Conservation (phyloP, 2,113 vertebrate genomes). For the Cryptotis parvus region DNA sequence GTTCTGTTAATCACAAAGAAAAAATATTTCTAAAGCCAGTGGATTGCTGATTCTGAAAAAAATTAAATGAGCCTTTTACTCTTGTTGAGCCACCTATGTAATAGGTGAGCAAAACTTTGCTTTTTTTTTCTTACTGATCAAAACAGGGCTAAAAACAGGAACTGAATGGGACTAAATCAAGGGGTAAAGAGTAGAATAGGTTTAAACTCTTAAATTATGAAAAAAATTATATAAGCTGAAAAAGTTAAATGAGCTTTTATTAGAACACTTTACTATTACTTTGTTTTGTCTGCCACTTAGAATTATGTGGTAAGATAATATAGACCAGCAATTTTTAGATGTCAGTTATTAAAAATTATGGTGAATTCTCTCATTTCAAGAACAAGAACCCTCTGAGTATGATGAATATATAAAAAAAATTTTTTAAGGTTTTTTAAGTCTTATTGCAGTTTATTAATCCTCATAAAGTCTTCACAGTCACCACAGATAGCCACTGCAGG, state of each 20-base stretch:
- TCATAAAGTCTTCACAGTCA: no score
- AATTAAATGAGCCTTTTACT: not conserved
- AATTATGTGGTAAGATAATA: constrained; percentile 52
- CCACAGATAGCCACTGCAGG: no score
- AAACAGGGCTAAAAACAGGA: constrained; percentile 20
- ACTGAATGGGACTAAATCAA: not conserved
- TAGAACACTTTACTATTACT: not conserved
- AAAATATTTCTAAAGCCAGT: constrained; percentile 32
- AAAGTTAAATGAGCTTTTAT: not conserved
- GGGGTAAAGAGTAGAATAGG: not conserved
- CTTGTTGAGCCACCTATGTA: constrained; percentile 30
- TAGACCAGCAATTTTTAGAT: not conserved
- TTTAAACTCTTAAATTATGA: constrained; percentile 21
- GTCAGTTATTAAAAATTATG: constrained; percentile 11
- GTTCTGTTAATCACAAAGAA: constrained; percentile 19
- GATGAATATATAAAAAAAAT: not conserved
- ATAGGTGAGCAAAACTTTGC: constrained; percentile 43
- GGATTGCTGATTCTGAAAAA: not conserved
- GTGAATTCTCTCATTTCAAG: not conserved
- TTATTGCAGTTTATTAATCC: no score
- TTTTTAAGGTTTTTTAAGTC: no score
- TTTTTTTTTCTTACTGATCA: constrained; percentile 21
- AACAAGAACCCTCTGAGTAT: constrained; percentile 32
- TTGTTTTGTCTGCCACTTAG: constrained; percentile 55
- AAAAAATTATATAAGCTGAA: constrained; percentile 25